Conservation (phyloP, 2,797 vertebrate genomes). For the Chrysocyon brachyurus region DNA sequence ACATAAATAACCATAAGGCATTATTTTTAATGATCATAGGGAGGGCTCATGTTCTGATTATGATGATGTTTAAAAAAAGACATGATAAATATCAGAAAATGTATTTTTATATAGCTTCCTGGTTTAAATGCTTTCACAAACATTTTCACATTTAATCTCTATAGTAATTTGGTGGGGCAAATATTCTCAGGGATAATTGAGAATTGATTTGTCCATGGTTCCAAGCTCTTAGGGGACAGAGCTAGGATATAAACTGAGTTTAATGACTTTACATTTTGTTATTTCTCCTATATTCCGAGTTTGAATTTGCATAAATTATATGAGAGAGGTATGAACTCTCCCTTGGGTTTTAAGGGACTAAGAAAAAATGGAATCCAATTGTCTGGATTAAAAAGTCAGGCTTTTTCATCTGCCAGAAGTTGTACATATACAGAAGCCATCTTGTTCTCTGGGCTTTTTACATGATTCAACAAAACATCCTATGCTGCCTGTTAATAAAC, state of each 20-base stretch:
- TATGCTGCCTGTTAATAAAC: constrained; percentile 19
- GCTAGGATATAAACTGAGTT: neutral
- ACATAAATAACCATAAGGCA: neutral
- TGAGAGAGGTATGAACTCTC: neutral
- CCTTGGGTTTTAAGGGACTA: constrained; percentile 22
- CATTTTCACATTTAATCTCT: neutral
- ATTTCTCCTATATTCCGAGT: neutral
- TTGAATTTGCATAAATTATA: neutral
- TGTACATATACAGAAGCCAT: neutral
- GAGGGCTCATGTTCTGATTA: neutral
- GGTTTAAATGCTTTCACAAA: neutral
- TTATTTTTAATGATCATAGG: constrained; percentile 39
- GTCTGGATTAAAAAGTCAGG: neutral
- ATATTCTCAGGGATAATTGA: neutral
- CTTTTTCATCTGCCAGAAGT: neutral
- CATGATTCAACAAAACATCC: neutral
- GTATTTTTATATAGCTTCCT: constrained; percentile 21
- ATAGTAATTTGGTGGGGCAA: constrained; percentile 12
- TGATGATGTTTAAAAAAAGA: neutral
- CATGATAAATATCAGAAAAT: neutral
- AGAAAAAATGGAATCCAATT: neutral
- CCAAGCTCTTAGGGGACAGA: neutral
- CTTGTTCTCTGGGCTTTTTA: constrained; percentile 13
- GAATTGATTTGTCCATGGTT: neutral
- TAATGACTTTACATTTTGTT: neutral